Base-by-base conservation (phyloP, 2,888 invertebrate species). In the Blera fallax region DNA sequence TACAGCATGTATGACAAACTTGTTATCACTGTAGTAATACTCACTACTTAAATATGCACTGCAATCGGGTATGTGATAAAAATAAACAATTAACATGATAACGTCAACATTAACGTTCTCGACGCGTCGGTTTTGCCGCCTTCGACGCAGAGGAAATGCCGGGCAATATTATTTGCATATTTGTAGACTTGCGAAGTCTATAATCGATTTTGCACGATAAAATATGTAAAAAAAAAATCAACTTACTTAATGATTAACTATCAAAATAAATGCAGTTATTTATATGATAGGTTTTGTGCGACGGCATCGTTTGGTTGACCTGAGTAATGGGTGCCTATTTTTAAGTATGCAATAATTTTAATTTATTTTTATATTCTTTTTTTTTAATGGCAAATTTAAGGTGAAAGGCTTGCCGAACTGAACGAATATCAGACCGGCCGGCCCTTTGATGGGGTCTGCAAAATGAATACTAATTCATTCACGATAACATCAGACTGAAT, bases 131-230 rank as follows among this genome's bases (percentile, higher is more conserved):
- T 56, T n/a, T 18, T 21, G 43, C 45, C 70, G 56, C 43, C 56
- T 21, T 4, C 29, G 56, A 8, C 18, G 52, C 14, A 29, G 45
- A 70, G 70, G 70, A 70, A 70, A 70, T 70, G 70, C 21, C 70
- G 32, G 32, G 4, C 56, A 45, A 43, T 43, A 21, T 32, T 18
- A 70, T 70, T 70, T 43, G 70, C 70, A 70, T 69, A 69, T 52
- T 11, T 27, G 69, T 18, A 34, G 40, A 54, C 29, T 54, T 69
- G 29, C 45, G 11, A 32, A 34, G 56, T 56, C 70, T 48, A 37
- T 37, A 37, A 52, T 8, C 24, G 65, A 43, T 48, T 65, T 5
- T 34, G 16, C 14, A 43, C 43, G 16, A 29, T 29, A 6, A 40
- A 29, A 14, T 45, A 62, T 32, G 29, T 16, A 16, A 32, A 18